Base-by-base conservation (phyloP, 2,113 vertebrate species). In the Isichthys henryi region DNA sequence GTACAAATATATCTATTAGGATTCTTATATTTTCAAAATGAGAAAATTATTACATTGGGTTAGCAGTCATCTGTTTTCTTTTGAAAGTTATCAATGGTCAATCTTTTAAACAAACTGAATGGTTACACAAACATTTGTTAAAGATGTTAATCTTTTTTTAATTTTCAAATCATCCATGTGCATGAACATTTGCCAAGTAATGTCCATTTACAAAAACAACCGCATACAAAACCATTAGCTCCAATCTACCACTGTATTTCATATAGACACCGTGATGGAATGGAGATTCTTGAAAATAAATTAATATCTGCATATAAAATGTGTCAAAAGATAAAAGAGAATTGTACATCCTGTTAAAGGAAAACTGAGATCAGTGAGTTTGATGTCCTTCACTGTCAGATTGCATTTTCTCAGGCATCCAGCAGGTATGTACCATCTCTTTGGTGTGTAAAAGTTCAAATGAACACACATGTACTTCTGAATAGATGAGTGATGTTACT, bases 321-420 rank as follows among this genome's bases (percentile, higher is more conserved):
- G 35, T 35, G 77, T 17, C 39, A 82, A 39, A 82, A 82, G 77
- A 82, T 82, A 97, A 97, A 93, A 96, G 96, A 52, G 96, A 97
- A 91, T 97, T 96, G 0, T 96, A 66, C 62, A 66, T 27, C 17
- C 11, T 27, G 23, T 66, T 66, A 66, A 62, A 66, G n/a, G 2
- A 66, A 66, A 58, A 66, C 9, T 66, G 8, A 27, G 62, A 66
- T 66, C n/a, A n/a, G 27, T 96, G 88, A 97, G 95, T 91, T 96
- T 97, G 93, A 97, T 94, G 96, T 3, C 96, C 96, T 88, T 96
- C 95, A 85, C 95, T 94, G 85, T 97, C 96, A 91, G 97, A 92
- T 82, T 97, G 94, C 88, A 97, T 95, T 92, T 97, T 97, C 94
- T 97, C 96, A 10, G 96, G 96, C 92, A 97, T 97, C 90, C 96